Evolutionary conservation across 2,888 invertebrate genomes (phyloP), one percentile per base, ranked within the genome.

Genomic region (Bombyx huttoni): DNA sequence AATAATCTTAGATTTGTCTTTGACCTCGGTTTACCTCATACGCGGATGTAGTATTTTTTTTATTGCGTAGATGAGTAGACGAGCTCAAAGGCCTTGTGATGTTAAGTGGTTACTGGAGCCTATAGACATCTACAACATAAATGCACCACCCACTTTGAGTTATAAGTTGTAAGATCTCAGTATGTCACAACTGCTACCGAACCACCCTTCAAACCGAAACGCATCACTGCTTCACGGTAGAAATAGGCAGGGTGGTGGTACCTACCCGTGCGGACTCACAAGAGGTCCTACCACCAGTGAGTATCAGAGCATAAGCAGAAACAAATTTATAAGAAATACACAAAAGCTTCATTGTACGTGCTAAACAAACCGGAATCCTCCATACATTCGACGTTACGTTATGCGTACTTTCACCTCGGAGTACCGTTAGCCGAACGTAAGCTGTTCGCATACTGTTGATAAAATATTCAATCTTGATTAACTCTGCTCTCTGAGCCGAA

Each of bases 361-460:
- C 40, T 12, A 12, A 40, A 40, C 9, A 40, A 40, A 40, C 40
- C 49, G 33, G 58, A 63, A 63, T 68, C 65, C 56, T 65, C n/a
- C n/a, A n/a, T 62, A 40, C 40, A 62, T 58, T 64, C 61, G 54
- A 62, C 63, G 68, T 76, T 70, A 70, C 70, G 68, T 71, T 72
- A 73, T 67, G 67, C 71, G 78, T 83, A 84, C 82, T 84, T 85
- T 86, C 84, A 85, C 81, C 81, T 74, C 75, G 64, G 56, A 62
- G 60, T 71, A 78, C 83, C 75, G 82, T 83, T 82, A 81, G 63
- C 63, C 68, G 71, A 73, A 69, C 68, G 47, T 24, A 35, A 50
- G 35, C 40, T 51, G 49, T 52, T 70, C 65, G 62, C 67, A 54
- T 55, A 34, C 40, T 13, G 50, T 34, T 58, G 60, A 62, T 59